A percentile compares a stretch with the other conserved stretches of the same genome.
These are phyloP conservation scores for Lathamus discolor DNA, from an alignment of 2,113 vertebrate species.

Conservation along the genomic window DNA sequence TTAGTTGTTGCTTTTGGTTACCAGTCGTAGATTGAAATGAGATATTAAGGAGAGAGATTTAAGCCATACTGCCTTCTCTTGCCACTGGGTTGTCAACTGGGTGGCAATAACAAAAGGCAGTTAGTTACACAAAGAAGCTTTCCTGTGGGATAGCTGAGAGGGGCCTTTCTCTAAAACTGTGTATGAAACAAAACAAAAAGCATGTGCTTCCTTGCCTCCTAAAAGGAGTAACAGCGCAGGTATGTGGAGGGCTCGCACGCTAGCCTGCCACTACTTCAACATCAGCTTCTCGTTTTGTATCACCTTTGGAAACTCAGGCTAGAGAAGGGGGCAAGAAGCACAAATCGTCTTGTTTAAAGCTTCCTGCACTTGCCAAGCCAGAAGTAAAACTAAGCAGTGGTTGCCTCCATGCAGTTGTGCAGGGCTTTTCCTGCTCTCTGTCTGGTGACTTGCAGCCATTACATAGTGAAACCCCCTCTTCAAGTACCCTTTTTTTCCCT, in stretches of 20 bases:
- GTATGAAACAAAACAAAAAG: not conserved
- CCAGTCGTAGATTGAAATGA: not conserved
- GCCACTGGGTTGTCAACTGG: not conserved
- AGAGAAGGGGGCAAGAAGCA: not conserved
- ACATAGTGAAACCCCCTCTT: not conserved
- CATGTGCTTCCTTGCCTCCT: not conserved
- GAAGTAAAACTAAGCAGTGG: rapidly evolving
- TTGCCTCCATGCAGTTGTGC: not conserved
- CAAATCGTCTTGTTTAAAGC: not conserved
- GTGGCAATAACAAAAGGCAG: not conserved
- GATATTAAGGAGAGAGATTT: not conserved
- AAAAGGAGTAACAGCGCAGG: not conserved
- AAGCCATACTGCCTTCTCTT: not conserved
- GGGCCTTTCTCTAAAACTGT: not conserved
- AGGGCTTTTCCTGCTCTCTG: not conserved
- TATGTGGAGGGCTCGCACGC: not conserved
- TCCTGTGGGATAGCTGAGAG: not conserved
- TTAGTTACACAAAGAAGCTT: not conserved
- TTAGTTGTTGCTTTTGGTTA: not conserved
- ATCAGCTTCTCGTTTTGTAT: not conserved
- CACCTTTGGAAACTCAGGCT: not conserved
- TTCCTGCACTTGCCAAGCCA: not conserved
- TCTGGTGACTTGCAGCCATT: not conserved
- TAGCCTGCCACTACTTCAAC: not conserved
- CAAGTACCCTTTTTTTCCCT: not conserved